These are phyloP conservation scores for Sphinx pinastri DNA, from an alignment of 2,888 invertebrate species.

Conservation along the genomic window DNA sequence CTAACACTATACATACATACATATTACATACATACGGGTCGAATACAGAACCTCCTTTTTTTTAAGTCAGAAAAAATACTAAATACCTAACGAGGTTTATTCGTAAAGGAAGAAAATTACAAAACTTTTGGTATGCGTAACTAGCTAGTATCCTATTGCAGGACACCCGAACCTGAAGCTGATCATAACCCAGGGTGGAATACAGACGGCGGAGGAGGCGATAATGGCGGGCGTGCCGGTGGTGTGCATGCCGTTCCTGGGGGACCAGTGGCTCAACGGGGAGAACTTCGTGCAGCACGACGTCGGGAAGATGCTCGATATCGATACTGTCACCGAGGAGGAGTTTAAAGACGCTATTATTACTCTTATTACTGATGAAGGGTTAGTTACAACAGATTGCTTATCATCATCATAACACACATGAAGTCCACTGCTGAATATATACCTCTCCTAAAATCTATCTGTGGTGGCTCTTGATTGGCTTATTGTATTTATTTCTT, in stretches of 20 bases:
- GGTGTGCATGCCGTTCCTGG: conserved; percentile 32
- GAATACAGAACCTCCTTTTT: too few relatives aligned
- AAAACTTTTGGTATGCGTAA: too few relatives aligned
- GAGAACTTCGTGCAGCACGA: conserved; percentile 29
- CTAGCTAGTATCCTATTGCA: conserved; percentile 15
- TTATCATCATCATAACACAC: too few relatives aligned
- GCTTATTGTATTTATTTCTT: too few relatives aligned
- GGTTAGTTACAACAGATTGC: conserved; percentile 7
- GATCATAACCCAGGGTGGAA: conserved; percentile 36
- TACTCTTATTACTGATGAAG: conserved; percentile 24
- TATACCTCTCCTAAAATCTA: too few relatives aligned
- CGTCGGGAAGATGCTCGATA: conserved; percentile 1
- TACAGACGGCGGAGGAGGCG: conserved; percentile 37
- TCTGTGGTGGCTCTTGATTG: too few relatives aligned
- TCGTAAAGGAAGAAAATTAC: too few relatives aligned
- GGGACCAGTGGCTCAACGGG: conserved; percentile 33
- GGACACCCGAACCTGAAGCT: conserved; percentile 37
- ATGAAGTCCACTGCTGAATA: too few relatives aligned
- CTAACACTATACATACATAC: too few relatives aligned
- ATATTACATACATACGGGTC: too few relatives aligned
- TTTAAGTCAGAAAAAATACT: too few relatives aligned
- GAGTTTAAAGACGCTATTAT: background rate
- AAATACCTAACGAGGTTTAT: too few relatives aligned
- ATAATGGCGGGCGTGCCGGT: conserved; percentile 33
- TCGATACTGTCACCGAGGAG: conserved; percentile 9